Evolutionary conservation across 2,113 vertebrate genomes (phyloP).

Genomic region (Geococcyx californianus): DNA sequence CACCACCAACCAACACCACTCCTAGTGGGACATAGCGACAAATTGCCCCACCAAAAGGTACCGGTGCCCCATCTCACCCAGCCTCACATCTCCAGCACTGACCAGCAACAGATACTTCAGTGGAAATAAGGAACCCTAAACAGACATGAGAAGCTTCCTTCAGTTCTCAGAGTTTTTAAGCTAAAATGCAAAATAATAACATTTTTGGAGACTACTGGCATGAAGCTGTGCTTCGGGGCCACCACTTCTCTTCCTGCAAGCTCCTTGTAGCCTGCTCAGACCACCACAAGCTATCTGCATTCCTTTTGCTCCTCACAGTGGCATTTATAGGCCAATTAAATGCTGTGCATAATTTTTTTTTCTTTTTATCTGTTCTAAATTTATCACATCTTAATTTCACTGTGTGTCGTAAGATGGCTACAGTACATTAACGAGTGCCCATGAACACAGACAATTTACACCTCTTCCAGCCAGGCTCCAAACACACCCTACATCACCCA

Average conservation of each 20-base stretch:
- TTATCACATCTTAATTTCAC: background rate
- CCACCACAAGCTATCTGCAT: background rate
- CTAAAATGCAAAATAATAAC: rapidly evolving
- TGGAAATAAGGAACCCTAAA: background rate
- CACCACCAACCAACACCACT: rapidly evolving
- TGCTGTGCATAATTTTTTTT: rapidly evolving
- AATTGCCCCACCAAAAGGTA: background rate
- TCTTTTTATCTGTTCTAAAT: background rate
- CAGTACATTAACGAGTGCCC: background rate
- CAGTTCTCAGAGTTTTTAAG: background rate
- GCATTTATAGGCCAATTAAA: background rate
- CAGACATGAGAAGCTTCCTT: rapidly evolving
- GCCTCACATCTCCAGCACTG: background rate
- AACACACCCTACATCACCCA: background rate
- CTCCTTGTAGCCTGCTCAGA: background rate
- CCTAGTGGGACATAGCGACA: rapidly evolving
- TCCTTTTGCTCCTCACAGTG: background rate
- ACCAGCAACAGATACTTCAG: background rate
- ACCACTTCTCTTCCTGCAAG: background rate
- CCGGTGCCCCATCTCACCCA: rapidly evolving
- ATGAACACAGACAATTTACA: background rate
- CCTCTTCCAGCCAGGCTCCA: background rate
- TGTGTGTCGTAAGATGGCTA: rapidly evolving
- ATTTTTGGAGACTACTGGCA: background rate
- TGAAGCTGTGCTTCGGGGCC: background rate